Base-by-base conservation (phyloP, 2,113 vertebrate genomes). In the Ciconia maguari region DNA sequence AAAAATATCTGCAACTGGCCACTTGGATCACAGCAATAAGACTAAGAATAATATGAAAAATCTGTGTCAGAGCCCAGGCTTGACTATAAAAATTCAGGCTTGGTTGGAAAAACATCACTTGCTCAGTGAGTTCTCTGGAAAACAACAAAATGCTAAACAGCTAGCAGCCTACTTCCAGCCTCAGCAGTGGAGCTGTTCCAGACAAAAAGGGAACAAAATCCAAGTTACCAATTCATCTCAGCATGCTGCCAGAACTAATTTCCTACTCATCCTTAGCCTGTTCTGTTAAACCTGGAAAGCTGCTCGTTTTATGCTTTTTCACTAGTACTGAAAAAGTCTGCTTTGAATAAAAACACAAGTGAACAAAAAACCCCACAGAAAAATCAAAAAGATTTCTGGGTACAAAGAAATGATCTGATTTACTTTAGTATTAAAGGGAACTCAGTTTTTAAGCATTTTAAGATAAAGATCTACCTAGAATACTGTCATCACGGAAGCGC, bases 231-330 rank as follows among this genome's bases (percentile, higher is more conserved):
- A 62, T 75, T 79, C 70, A 79, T 85, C 91, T 84, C 94, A 89
- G 89, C 69, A 70, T n/a, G 83, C 48, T 94, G 65, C 77, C 83
- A 93, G 91, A 96, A 79, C 60, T 87, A 64, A 96, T 95, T 95
- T 96, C 95, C 94, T 95, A 74, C 64, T 93, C 80, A n/a, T 38
- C 42, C 36, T 42, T 61, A 82, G 74, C 32, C 54, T 51, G 42
- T 55, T 76, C 83, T 85, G 61, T 77, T 92, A 85, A 85, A 72
- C 10, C 42, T 93, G 87, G 87, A 93, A 87, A 85, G 70, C 54
- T 87, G 46, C 42, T 89, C 20, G 85, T 89, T 82, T 91, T n/a
- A n/a, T n/a, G 54, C 7, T 24, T 84, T 84, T 91, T 61, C 41
- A 85, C 19, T 42, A 89, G 58, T n/a, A 34, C 46, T 74, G n/a